phyloP scores from a whole-genome alignment of 2,113 vertebrate species.

The Panurus biarmicus region DNA sequence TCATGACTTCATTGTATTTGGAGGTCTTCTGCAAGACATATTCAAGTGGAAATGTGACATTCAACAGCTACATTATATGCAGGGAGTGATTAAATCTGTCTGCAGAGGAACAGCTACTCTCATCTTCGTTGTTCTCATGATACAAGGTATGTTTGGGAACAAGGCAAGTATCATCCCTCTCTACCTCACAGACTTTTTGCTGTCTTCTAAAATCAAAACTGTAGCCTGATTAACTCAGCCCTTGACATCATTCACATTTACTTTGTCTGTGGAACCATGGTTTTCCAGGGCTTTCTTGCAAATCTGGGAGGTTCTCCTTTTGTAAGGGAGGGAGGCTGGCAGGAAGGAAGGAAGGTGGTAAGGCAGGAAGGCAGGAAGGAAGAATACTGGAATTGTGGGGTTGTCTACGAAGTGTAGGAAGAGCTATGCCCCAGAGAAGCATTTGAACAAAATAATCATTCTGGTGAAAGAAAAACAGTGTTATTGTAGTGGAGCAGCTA shows the following conservation, averaged over 20 bases:
- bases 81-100: not conserved
- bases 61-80: not conserved
- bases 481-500: not conserved
- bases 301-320: not conserved
- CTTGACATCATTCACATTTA: not conserved
- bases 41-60: not conserved
- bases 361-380: too few species aligned
- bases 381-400: not conserved
- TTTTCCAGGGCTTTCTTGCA: not conserved
- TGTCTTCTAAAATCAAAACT: not conserved
- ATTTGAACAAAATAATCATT: slow-evolving; percentile 26
- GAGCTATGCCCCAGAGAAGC: not conserved
- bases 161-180: not conserved
- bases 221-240: not conserved
- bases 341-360: not conserved
- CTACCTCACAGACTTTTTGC: not conserved
- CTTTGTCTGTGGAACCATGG: not conserved
- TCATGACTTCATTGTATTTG: not conserved
- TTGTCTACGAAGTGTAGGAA: not conserved
- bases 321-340: too few species aligned
- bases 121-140: not conserved
- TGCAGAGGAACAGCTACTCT: not conserved
- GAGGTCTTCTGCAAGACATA: not conserved
- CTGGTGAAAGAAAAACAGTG: slow-evolving; percentile 11
- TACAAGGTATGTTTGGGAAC: not conserved